These are phyloP conservation scores for Phthorimaea operculella DNA, from an alignment of 1,140 invertebrate genomes.

Conservation along the genomic window DNA sequence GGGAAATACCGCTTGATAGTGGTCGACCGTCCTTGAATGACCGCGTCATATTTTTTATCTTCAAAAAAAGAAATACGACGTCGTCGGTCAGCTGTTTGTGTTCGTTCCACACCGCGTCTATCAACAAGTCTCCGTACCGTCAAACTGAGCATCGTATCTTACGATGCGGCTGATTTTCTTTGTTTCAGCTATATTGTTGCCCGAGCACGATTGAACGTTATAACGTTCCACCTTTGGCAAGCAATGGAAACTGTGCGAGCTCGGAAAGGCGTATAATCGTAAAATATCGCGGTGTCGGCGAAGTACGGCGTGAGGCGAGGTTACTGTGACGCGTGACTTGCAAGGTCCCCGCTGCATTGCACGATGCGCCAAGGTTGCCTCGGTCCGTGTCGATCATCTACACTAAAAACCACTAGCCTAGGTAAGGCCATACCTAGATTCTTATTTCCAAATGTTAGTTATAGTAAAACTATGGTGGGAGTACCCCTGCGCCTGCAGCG, in stretches of 20 bases:
- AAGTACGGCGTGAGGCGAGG: slow-evolving; percentile 62
- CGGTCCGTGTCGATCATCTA: slow-evolving; percentile 30
- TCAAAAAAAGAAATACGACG: slow-evolving; percentile 45
- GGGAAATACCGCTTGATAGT: slow-evolving; percentile 52
- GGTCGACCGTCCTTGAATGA: slow-evolving; percentile 55
- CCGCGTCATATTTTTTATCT: slow-evolving; percentile 58
- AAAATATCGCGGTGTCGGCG: slow-evolving; percentile 36
- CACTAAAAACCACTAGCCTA: slow-evolving; percentile 34
- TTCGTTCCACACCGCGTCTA: slow-evolving; percentile 50
- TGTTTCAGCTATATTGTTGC: background rate
- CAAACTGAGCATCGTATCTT: slow-evolving; percentile 7
- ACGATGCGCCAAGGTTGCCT: slow-evolving; percentile 66
- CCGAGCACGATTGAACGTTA: background rate
- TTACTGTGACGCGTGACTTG: slow-evolving; percentile 67
- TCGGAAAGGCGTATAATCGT: slow-evolving; percentile 12
- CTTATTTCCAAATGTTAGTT: no score
- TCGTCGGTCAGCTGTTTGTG: slow-evolving; percentile 59
- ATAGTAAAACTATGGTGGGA: background rate
- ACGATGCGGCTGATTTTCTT: slow-evolving; percentile 12
- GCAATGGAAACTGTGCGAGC: slow-evolving; percentile 33
- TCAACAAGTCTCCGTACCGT: slow-evolving; percentile 38
- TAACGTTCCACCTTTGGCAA: slow-evolving; percentile 4
- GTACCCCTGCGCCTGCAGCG: slow-evolving; percentile 1
- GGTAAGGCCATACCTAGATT: slow-evolving; percentile 12
- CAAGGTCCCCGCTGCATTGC: slow-evolving; percentile 65